These are phyloP conservation scores for Theristus sp. DNA, from an alignment of 2,888 invertebrate genomes.

Conservation along the genomic window DNA sequence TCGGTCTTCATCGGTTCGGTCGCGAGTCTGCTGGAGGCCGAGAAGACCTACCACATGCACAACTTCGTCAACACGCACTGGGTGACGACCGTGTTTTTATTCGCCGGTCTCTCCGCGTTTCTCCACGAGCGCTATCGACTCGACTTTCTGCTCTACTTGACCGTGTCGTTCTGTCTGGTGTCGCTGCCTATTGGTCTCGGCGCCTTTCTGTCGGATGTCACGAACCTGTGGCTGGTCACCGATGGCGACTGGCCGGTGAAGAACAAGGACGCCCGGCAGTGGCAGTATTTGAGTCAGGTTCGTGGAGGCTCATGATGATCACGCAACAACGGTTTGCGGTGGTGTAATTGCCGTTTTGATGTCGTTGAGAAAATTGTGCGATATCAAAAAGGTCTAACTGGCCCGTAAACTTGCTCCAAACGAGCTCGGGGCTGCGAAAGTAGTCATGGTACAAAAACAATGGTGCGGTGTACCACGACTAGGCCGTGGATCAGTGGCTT, in stretches of 20 bases:
- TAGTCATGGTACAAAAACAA: no score
- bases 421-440: no score
- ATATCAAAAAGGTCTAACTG: no score
- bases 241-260: background rate
- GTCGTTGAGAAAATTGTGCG: no score
- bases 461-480: no score
- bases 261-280: no score
- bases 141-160: background rate
- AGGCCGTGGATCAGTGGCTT: no score
- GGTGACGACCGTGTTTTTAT: constrained; percentile 5
- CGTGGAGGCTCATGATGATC: no score
- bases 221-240: background rate
- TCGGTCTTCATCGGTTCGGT: background rate
- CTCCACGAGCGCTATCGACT: background rate
- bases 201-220: background rate
- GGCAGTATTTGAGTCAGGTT: no score
- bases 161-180: background rate
- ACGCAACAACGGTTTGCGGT: no score
- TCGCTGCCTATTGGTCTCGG: background rate
- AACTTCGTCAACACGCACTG: constrained; percentile 7
- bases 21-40: background rate
- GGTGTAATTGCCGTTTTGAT: no score
- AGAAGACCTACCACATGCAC: constrained; percentile 1
- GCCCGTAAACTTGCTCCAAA: no score
- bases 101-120: constrained; percentile 1